Evolutionary conservation across 2,888 invertebrate species (phyloP), one percentile per base, ranked within the genome.

Genomic region (Aquatica leii): DNA sequence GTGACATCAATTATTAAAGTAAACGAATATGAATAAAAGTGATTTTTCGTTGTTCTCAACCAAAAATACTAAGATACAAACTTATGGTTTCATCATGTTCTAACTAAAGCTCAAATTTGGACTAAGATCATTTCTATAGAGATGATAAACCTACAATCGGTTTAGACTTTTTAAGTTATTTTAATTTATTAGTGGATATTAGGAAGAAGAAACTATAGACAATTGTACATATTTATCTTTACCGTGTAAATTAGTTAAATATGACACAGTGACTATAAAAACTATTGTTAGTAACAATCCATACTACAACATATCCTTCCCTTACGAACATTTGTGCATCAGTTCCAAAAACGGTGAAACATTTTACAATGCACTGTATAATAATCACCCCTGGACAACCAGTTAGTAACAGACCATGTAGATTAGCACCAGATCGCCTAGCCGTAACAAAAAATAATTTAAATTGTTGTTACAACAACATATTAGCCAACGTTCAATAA

Each of bases 351-450:
- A 48, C n/a, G n/a, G n/a, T n/a, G n/a, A n/a, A n/a, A n/a, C n/a
- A n/a, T n/a, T n/a, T n/a, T n/a, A n/a, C n/a, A 41, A 75, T n/a
- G n/a, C n/a, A n/a, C n/a, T n/a, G n/a, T n/a, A n/a, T n/a, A n/a
- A n/a, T n/a, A n/a, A n/a, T n/a, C 76, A 11, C 62, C 59, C n/a
- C 49, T 55, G 1, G 76, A 74, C n/a, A 21, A 43, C 75, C 74
- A 14, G 69, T 70, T 8, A 58, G 41, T 41, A 53, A 67, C 5
- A 62, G 65, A 43, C 66, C 75, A n/a, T n/a, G n/a, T n/a, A n/a
- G n/a, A n/a, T n/a, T n/a, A n/a, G n/a, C n/a, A n/a, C n/a, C n/a
- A n/a, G n/a, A n/a, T n/a, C n/a, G n/a, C n/a, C n/a, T n/a, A n/a
- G n/a, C n/a, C n/a, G n/a, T n/a, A n/a, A n/a, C n/a, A n/a, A n/a